Evolutionary conservation across 2,113 vertebrate genomes (phyloP).

Genomic region (Sitta europaea): DNA sequence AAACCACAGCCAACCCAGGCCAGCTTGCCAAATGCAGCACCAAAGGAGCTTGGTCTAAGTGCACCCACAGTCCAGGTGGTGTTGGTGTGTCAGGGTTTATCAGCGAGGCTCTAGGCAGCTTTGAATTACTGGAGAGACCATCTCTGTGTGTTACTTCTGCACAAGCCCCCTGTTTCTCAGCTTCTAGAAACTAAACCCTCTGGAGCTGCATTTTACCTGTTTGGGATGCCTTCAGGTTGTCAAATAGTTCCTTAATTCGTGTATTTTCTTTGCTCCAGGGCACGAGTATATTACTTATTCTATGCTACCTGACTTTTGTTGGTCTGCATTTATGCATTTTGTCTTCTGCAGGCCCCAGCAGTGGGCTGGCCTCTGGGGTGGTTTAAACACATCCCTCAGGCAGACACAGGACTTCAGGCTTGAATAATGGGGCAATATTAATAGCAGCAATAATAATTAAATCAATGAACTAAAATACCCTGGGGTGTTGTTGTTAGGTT

Average conservation of each 20-base stretch:
- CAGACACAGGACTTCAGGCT: background rate
- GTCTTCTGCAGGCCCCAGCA: background rate
- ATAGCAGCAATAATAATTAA: slow-evolving; percentile 44
- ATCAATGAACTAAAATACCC: background rate
- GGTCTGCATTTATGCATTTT: slow-evolving; percentile 24
- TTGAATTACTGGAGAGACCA: background rate
- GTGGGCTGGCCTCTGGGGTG: background rate
- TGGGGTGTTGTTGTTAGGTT: background rate
- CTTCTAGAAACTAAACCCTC: background rate
- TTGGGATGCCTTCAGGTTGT: background rate
- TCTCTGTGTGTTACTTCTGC: background rate
- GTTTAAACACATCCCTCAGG: background rate
- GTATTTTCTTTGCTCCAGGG: slow-evolving; percentile 7
- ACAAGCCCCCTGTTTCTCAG: background rate
- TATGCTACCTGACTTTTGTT: background rate
- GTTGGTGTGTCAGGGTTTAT: background rate
- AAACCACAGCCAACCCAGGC: background rate
- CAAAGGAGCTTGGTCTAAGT: background rate
- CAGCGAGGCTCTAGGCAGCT: background rate
- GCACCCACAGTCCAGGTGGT: background rate
- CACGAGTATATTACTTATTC: background rate
- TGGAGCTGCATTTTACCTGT: background rate
- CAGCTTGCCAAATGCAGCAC: background rate
- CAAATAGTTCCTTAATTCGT: slow-evolving; percentile 24
- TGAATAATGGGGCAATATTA: background rate